These are phyloP conservation scores for Sparidentex hasta DNA, from an alignment of 2,797 vertebrate species.

Conservation along the genomic window DNA sequence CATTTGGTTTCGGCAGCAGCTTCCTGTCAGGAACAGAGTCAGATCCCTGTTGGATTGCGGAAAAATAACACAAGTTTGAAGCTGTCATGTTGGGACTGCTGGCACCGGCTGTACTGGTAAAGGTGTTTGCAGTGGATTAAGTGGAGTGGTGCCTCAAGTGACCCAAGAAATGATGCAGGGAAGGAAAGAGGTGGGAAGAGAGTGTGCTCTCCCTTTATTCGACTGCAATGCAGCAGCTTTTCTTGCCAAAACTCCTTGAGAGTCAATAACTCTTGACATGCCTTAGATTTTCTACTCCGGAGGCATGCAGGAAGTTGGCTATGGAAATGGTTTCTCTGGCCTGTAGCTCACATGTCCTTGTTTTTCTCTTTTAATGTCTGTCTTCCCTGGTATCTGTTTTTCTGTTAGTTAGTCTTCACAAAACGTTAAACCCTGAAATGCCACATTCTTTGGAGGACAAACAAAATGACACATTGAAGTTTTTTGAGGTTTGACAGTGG, in stretches of 20 bases:
- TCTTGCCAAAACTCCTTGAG: slow-evolving; percentile 75
- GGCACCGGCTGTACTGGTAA: neutral
- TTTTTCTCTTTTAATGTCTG: slow-evolving; percentile 21
- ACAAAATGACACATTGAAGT: neutral
- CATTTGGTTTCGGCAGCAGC: slow-evolving; percentile 78
- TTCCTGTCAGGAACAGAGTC: slow-evolving; percentile 83
- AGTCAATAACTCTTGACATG: slow-evolving; percentile 73
- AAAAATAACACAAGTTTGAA: slow-evolving; percentile 54
- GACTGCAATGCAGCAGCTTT: slow-evolving; percentile 80
- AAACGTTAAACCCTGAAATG: slow-evolving; percentile 3
- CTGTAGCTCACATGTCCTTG: slow-evolving; percentile 38
- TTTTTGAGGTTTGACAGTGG: neutral
- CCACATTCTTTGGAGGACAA: neutral
- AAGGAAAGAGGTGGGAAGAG: slow-evolving; percentile 30
- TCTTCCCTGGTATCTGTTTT: slow-evolving; percentile 2
- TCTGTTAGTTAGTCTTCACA: neutral
- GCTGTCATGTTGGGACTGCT: slow-evolving; percentile 24
- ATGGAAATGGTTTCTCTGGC: slow-evolving; percentile 43
- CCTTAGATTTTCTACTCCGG: slow-evolving; percentile 59
- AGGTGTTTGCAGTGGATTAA: slow-evolving; percentile 26
- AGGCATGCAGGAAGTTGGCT: slow-evolving; percentile 71
- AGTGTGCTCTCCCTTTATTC: slow-evolving; percentile 61
- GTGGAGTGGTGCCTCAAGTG: slow-evolving; percentile 12
- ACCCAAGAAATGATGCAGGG: slow-evolving; percentile 46
- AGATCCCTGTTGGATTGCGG: slow-evolving; percentile 65